Base-by-base conservation (phyloP, 2,113 vertebrate species). In the Crotalus horridus region DNA sequence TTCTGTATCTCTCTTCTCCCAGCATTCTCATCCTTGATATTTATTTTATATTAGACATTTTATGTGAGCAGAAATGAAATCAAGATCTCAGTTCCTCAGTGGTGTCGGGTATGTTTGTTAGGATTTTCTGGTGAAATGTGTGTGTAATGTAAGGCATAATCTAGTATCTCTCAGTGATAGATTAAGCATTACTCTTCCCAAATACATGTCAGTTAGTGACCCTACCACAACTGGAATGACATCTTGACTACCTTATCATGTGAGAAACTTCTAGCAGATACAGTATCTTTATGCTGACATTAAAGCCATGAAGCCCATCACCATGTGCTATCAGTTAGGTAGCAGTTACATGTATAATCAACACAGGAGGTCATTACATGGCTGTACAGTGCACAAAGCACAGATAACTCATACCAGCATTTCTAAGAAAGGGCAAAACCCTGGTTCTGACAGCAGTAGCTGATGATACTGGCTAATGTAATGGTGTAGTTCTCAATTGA, bases 61-160 rank as follows among this genome's bases (percentile, higher is more conserved):
- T 92, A 93, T 93, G 87, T n/a, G 8, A 91, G 93, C 64, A 93
- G 61, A 95, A 97, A 95, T 92, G 43, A 48, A 96, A 96, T 95
- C 33, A 95, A 92, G 90, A 85, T 96, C 96, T 96, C 88, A 96
- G 94, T 93, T 94, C 74, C 26, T 93, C 1, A 85, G 58, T 87
- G 55, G 21, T 15, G 91, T 93, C 64, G 92, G 43, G 91, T 9
- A 90, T 91, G 92, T 94, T 93, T 93, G 89, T 92, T 0, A 56
- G 81, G 23, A 94, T 87, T 96, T 95, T 95, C 94, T 95, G 88
- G 86, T 95, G 94, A 87, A 94, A 91, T 92, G n/a, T 95, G 46
- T 87, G 92, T 94, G 94, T 92, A 69, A 69, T 0, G 39, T 86
- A 94, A 95, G n/a, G 1, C 94, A 94, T 56, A 90, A 91, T 51